Evolutionary conservation across 2,888 invertebrate genomes (phyloP).

Genomic region (Drosophila seclusa): DNA sequence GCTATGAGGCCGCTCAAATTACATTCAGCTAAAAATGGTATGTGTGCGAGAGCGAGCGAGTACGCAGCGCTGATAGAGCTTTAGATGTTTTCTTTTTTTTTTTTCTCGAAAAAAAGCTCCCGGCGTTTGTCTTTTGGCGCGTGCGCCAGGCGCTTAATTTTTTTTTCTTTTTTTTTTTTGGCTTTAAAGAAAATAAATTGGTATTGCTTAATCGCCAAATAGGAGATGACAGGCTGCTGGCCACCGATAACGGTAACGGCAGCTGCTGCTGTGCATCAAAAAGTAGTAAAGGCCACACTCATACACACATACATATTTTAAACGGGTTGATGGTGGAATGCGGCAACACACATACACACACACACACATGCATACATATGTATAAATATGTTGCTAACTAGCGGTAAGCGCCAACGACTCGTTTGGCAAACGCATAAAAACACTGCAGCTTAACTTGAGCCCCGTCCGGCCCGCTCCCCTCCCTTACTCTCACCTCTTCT

Average conservation of each 20-base stretch:
- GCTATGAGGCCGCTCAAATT: slow-evolving; percentile 83
- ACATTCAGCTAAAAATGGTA: slow-evolving; percentile 85
- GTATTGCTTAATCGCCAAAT: slow-evolving; percentile 60
- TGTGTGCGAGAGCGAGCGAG: slow-evolving; percentile 58
- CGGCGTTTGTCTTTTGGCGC: slow-evolving; percentile 57
- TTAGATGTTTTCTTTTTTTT: slow-evolving; percentile 17
- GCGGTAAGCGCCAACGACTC: slow-evolving; percentile 77
- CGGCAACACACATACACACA: slow-evolving; percentile 41
- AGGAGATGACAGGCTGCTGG: slow-evolving; percentile 35
- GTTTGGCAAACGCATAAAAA: slow-evolving; percentile 68
- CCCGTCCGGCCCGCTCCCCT: neutral
- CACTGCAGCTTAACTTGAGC: slow-evolving; percentile 32
- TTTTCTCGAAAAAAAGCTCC: slow-evolving; percentile 32
- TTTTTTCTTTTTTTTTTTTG: slow-evolving; percentile 20
- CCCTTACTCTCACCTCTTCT: neutral
- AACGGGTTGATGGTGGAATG: slow-evolving; percentile 75
- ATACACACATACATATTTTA: slow-evolving; percentile 17
- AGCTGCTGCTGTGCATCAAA: slow-evolving; percentile 48
- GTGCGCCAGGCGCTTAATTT: slow-evolving; percentile 51
- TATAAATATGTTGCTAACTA: slow-evolving; percentile 37
- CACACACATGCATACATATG: neutral
- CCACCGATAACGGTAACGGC: slow-evolving; percentile 70
- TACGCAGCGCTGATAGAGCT: slow-evolving; percentile 56
- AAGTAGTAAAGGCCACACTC: slow-evolving; percentile 22
- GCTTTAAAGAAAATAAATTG: slow-evolving; percentile 20